These are phyloP conservation scores for Euproctis similis DNA, from an alignment of 2,888 invertebrate species.

Conservation along the genomic window DNA sequence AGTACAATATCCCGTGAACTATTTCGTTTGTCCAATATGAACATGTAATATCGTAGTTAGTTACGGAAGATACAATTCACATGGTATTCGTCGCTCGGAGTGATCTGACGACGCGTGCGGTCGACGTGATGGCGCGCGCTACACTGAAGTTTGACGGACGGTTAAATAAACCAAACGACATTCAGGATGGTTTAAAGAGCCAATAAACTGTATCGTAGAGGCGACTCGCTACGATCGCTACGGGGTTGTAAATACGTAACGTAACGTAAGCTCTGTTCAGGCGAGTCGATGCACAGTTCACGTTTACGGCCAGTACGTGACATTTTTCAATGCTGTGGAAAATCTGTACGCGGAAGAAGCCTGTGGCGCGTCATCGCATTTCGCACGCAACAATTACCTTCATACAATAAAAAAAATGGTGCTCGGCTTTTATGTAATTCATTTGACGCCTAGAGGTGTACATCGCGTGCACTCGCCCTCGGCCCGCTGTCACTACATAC, in stretches of 20 bases:
- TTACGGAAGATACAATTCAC: slow-evolving; percentile 37
- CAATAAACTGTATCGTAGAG: slow-evolving; percentile 35
- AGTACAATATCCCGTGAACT: slow-evolving; percentile 49
- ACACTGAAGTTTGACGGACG: slow-evolving; percentile 43
- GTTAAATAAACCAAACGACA: too few relatives aligned
- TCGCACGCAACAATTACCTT: slow-evolving; percentile 42
- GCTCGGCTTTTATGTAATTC: slow-evolving; percentile 28
- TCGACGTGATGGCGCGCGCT: slow-evolving; percentile 30
- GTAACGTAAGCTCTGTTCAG: slow-evolving; percentile 55
- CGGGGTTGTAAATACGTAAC: slow-evolving; percentile 50
- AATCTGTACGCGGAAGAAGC: slow-evolving; percentile 27
- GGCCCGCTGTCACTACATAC: slow-evolving; percentile 16
- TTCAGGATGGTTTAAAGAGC: too few relatives aligned
- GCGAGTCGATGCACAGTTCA: not conserved
- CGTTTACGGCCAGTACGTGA: slow-evolving; percentile 6
- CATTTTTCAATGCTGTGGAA: slow-evolving; percentile 31
- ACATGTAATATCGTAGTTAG: slow-evolving; percentile 44
- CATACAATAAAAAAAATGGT: slow-evolving; percentile 24
- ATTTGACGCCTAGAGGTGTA: slow-evolving; percentile 31
- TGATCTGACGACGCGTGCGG: slow-evolving; percentile 12
- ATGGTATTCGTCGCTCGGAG: slow-evolving; percentile 18
- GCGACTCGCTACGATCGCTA: slow-evolving; percentile 49
- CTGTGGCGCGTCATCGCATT: slow-evolving; percentile 18
- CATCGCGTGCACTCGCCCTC: slow-evolving; percentile 31
- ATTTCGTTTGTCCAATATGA: slow-evolving; percentile 47